phyloP scores from a whole-genome alignment of 2,113 vertebrate genomes.

The Etheostoma spectabile region DNA sequence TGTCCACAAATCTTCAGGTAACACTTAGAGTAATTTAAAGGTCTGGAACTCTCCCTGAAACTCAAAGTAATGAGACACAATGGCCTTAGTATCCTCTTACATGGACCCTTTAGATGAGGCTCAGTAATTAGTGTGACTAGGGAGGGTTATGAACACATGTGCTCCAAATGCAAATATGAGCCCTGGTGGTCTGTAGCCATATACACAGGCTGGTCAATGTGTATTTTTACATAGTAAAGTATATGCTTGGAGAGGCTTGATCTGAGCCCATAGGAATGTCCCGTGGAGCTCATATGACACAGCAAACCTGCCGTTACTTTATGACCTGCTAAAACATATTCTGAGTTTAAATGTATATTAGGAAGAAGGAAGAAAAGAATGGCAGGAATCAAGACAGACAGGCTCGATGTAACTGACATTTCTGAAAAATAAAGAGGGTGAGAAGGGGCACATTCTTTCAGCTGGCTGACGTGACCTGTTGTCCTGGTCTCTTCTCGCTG shows the following conservation, averaged over 20 bases:
- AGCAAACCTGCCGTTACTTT: background rate
- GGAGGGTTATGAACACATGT: constrained; percentile 48
- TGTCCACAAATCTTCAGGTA: background rate
- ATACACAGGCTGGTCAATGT: constrained; percentile 39
- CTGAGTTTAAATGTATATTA: constrained; percentile 19
- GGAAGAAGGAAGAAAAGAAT: constrained; percentile 22
- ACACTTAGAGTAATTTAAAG: background rate
- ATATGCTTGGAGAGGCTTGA: constrained; percentile 61
- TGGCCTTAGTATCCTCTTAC: background rate
- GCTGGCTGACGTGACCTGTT: background rate
- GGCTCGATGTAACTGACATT: background rate
- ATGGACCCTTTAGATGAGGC: constrained; percentile 1
- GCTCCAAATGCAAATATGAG: constrained; percentile 54
- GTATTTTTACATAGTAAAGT: constrained; percentile 75
- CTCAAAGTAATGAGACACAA: background rate
- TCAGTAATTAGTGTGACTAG: constrained; percentile 24
- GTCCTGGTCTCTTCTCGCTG: background rate
- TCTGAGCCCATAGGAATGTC: constrained; percentile 58
- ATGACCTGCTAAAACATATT: constrained; percentile 26
- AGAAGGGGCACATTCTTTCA: background rate
- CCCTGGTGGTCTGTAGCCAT: constrained; percentile 54
- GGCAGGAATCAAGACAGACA: constrained; percentile 4
- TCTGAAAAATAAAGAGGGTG: background rate
- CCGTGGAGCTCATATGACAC: constrained; percentile 34
- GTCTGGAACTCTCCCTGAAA: background rate